A percentile compares a stretch with the other conserved stretches of the same genome.
These are phyloP conservation scores for Leptothorax acervorum DNA, from an alignment of 2,888 invertebrate genomes.

Conservation along the genomic window DNA sequence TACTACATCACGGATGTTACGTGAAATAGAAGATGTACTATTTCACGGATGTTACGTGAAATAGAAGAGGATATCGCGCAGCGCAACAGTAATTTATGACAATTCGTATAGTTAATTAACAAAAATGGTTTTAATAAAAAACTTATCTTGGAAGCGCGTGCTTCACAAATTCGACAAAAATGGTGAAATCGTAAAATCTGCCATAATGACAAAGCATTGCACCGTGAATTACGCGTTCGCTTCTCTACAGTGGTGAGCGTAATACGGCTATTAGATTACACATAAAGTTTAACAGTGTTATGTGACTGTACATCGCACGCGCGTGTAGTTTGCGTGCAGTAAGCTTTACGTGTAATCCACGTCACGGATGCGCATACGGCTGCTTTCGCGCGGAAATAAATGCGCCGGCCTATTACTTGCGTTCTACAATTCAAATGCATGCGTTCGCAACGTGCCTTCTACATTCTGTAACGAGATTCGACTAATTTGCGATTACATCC, in stretches of 20 bases:
- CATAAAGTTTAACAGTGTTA: conserved; percentile 37
- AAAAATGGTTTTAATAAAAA: background rate
- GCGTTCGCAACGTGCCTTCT: conserved; percentile 9
- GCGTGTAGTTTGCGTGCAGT: background rate
- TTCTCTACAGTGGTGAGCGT: background rate
- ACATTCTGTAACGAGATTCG: conserved; percentile 35
- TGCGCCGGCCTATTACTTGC: conserved; percentile 9
- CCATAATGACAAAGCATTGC: background rate
- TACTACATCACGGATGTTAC: background rate
- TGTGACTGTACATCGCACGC: background rate
- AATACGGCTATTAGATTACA: conserved; percentile 38
- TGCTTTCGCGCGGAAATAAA: conserved; percentile 33
- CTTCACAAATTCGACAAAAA: background rate
- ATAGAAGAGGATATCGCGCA: too few relatives aligned
- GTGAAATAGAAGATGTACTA: background rate
- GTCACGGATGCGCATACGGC: background rate
- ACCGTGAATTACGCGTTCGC: background rate
- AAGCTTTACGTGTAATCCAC: conserved; percentile 10
- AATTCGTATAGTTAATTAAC: background rate
- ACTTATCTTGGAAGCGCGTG: background rate
- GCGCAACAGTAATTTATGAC: background rate
- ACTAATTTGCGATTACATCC: conserved; percentile 32
- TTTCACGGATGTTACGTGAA: background rate
- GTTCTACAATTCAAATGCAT: conserved; percentile 47
- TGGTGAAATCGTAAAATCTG: background rate